Evolutionary conservation across 23 tunicate genomes (phyloP), one percentile per base, ranked within the genome.

Genomic region (Pegea sp.): DNA sequence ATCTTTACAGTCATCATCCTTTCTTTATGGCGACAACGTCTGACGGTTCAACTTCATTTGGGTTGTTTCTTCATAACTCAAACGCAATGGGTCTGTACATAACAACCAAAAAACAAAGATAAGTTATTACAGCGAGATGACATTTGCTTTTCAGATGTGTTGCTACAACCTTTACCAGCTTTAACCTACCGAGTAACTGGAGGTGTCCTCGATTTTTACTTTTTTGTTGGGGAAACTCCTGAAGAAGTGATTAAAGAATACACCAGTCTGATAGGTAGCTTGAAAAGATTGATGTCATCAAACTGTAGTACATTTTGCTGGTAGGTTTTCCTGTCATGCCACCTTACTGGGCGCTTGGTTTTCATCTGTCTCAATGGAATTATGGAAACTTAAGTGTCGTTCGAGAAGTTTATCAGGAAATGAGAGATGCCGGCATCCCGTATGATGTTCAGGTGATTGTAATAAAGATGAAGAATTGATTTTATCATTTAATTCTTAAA

Each of bases 281-380:
- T n/a, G n/a, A n/a, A n/a, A n/a, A n/a, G n/a, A n/a, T n/a, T n/a
- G n/a, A n/a, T n/a, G n/a, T n/a, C n/a, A n/a, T n/a, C n/a, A n/a
- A n/a, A n/a, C n/a, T n/a, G n/a, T n/a, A n/a, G n/a, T n/a, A n/a
- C n/a, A n/a, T n/a, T n/a, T n/a, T n/a, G n/a, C n/a, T n/a, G n/a
- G n/a, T 43, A 71, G 99, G 99, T 21, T 44, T 31, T 11, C 93
- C 99, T 0, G 62, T 64, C 5, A 62, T 91, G 76, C 99, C 99
- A 30, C 99, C 99, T 11, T 71, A 72, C 49, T 91, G 99, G 99
- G 69, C 69, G 22, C 86, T 91, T 28, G 99, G 99, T 1, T 91
- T 79, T 29, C 99, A 91, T 53, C 56, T 91, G 6, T 71, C 86
- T 2, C 44, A 87, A 59, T 91, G 99, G 99, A 75, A 69, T 46